Evolutionary conservation across 1,140 invertebrate species (phyloP), one percentile per base, ranked within the genome.

Genomic region (Bombus breviceps): DNA sequence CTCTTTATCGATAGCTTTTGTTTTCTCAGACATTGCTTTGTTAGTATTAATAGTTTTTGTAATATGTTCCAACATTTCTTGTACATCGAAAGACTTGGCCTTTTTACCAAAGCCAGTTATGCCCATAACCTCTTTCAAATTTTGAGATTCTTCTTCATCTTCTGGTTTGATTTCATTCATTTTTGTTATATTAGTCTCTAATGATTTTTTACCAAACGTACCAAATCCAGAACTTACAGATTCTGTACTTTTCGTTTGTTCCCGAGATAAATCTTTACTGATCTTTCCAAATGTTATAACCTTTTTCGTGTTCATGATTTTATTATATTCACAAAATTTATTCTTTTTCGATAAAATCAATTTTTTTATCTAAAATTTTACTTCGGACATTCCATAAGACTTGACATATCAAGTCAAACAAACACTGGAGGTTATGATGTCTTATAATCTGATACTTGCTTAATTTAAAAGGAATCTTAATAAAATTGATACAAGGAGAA

Each of bases 51-150:
- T 92, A 13, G 92, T 94, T 74, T 93, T 94, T 4, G 94, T 93
- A 18, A 95, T 95, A 71, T 95, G 93, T 53, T 95, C 94, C 43
- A 96, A 87, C 92, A 96, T 94, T 77, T 95, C 93, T 90, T 97
- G 95, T 4, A 98, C 95, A 90, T 98, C 96, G 90, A 97, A 97
- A 22, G 96, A 96, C 92, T 97, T 97, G 1, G 97, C 97, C 91
- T 97, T 98, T 87, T 97, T 97, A 2, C 97, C 97, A 93, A 98
- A 98, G 22, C 96, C 96, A 73, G 96, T 96, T 76, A 98, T 97
- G 2, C 97, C 97, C 97, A 98, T 98, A 0, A 97, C 93, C 86
- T 96, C 95, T 87, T 97, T 95, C 0, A 97, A 94, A 85, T 97
- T 96, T 86, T 97, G 96, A 39, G 93, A 96, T 92, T 97, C 97